Evolutionary conservation across 2,888 invertebrate genomes (phyloP).

Genomic region (Xanthorhoe designata): DNA sequence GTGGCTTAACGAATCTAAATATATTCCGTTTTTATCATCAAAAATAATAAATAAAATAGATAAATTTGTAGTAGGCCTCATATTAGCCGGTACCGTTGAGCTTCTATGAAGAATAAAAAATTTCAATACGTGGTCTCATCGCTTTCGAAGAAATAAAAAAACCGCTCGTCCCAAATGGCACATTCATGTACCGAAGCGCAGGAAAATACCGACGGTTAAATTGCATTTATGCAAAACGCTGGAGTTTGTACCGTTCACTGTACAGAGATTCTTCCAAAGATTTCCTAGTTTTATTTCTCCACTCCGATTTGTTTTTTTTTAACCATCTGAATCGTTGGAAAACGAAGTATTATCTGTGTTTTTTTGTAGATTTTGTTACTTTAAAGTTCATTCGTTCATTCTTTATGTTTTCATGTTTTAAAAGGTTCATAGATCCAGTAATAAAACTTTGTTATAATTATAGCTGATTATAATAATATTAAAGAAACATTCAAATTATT

Average conservation of each 20-base stretch:
- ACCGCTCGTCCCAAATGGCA: neutral
- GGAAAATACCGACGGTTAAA: neutral
- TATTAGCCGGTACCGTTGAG: too few species aligned
- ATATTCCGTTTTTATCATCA: too few species aligned
- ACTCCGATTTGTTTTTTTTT: constrained; percentile 10
- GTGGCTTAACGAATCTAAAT: too few species aligned
- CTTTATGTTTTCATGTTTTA: neutral
- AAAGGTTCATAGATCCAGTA: neutral
- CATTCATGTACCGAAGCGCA: neutral
- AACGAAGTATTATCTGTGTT: constrained; percentile 1
- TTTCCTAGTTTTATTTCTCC: constrained; percentile 7
- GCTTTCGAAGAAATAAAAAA: neutral
- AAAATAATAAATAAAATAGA: too few species aligned
- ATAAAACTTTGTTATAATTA: neutral
- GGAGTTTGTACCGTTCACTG: neutral
- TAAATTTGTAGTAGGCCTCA: too few species aligned
- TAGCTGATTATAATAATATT: neutral
- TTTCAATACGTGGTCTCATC: too few species aligned
- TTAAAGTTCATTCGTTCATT: too few species aligned
- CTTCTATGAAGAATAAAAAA: too few species aligned
- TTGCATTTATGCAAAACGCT: constrained; percentile 8
- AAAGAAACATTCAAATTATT: neutral
- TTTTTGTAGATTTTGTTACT: neutral
- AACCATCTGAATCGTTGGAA: neutral
- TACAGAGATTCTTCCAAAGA: constrained; percentile 1